Evolutionary conservation across 23 tunicate genomes (phyloP).

Genomic region (Trididemnum clinides): DNA sequence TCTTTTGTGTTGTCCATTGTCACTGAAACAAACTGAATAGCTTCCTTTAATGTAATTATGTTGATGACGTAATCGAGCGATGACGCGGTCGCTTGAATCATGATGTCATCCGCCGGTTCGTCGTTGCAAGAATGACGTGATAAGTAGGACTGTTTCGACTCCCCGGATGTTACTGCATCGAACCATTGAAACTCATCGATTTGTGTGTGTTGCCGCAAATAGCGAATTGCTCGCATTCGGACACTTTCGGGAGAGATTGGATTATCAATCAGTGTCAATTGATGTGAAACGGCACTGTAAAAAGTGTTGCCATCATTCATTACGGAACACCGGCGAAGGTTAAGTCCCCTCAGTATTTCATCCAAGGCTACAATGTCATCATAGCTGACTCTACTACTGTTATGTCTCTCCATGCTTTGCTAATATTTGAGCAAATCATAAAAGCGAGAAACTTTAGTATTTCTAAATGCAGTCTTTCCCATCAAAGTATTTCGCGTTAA

Average conservation of each 20-base stretch:
- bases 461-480: too few species aligned
- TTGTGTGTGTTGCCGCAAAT: conserved; percentile 18
- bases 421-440: too few species aligned
- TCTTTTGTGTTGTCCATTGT: background rate
- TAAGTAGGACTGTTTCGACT: conserved; percentile 44
- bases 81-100: conserved; percentile 67
- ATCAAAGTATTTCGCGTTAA: too few species aligned
- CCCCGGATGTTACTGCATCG: conserved; percentile 3
- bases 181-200: conserved; percentile 38
- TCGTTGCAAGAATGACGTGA: conserved; percentile 30
- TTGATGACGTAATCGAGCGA: conserved; percentile 52
- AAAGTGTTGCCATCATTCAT: conserved; percentile 70
- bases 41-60: conserved; percentile 38
- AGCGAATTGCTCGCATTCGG: conserved; percentile 5
- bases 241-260: background rate
- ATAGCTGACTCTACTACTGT: conserved; percentile 4
- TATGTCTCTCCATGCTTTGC: background rate
- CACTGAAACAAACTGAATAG: background rate
- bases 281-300: conserved; percentile 66
- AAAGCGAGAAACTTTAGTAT: too few species aligned
- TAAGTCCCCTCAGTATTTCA: background rate
- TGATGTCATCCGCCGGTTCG: conserved; percentile 55
- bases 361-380: conserved; percentile 16
- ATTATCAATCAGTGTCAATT: conserved; percentile 23
- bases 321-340: background rate